Percentiles rank a stretch among this genome's conserved stretches.
Evolutionary conservation across 2,888 invertebrate genomes (phyloP).

Genomic region (Eristalis intricaria): DNA sequence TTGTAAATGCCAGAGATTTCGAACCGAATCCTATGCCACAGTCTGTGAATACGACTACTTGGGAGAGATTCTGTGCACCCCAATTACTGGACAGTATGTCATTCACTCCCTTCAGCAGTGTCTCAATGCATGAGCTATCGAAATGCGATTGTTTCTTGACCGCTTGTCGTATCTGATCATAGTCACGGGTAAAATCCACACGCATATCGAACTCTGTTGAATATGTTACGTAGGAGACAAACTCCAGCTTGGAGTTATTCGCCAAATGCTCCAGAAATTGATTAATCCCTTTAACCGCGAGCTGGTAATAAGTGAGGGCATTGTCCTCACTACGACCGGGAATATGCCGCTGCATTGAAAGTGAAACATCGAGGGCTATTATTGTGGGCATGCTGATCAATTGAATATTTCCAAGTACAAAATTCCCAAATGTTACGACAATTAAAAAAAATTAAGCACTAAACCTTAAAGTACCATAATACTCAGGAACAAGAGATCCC

Average conservation of each 20-base stretch:
- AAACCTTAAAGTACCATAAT: slow-evolving; percentile 9
- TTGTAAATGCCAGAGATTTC: slow-evolving; percentile 83
- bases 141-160: slow-evolving; percentile 90
- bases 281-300: slow-evolving; percentile 79
- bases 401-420: neutral
- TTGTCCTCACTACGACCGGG: slow-evolving; percentile 79
- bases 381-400: slow-evolving; percentile 79
- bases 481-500: neutral
- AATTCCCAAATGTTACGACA: neutral
- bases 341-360: slow-evolving; percentile 80
- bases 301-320: slow-evolving; percentile 78
- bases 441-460: neutral
- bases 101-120: slow-evolving; percentile 90
- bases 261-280: slow-evolving; percentile 79
- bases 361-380: slow-evolving; percentile 80
- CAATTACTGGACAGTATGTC: slow-evolving; percentile 92
- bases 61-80: slow-evolving; percentile 93
- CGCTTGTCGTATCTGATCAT: slow-evolving; percentile 89
- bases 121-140: slow-evolving; percentile 93
- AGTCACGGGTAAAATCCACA: slow-evolving; percentile 94
- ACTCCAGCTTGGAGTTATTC: slow-evolving; percentile 78
- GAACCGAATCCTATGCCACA: slow-evolving; percentile 86
- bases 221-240: slow-evolving; percentile 77
- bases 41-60: slow-evolving; percentile 90
- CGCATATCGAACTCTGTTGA: slow-evolving; percentile 83